Percentiles rank a stretch among this genome's conserved stretches.
phyloP scores from a whole-genome alignment of 2,797 vertebrate genomes.

The Helarctos malayanus region DNA sequence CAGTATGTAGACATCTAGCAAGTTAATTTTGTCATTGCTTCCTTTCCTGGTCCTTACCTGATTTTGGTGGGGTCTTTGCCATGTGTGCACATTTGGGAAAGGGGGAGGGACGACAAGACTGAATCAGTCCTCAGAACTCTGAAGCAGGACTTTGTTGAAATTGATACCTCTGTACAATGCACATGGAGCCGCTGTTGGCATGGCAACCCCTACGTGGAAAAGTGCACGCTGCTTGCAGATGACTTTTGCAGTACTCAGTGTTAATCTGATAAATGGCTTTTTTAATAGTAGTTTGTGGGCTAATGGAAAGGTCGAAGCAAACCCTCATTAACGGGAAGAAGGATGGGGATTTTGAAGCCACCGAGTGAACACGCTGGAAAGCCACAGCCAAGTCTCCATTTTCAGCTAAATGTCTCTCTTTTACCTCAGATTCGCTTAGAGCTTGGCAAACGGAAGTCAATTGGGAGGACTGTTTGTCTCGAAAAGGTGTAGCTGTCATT shows the following conservation, averaged over 20 bases:
- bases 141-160: constrained; percentile 79
- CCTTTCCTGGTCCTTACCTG: constrained; percentile 33
- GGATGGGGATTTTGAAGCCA: constrained; percentile 69
- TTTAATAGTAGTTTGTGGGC: constrained; percentile 86
- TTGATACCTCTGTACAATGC: constrained; percentile 69
- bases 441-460: background rate
- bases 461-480: background rate
- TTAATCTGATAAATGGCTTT: constrained; percentile 86
- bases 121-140: constrained; percentile 48
- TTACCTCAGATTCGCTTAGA: background rate
- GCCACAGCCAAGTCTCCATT: background rate
- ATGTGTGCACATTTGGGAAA: background rate
- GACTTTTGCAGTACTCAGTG: constrained; percentile 82
- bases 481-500: background rate
- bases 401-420: constrained; percentile 11
- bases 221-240: constrained; percentile 78
- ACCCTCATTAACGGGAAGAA: constrained; percentile 71
- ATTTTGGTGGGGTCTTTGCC: constrained; percentile 40
- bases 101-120: background rate
- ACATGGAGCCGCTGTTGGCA: constrained; percentile 85
- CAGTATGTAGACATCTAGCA: background rate
- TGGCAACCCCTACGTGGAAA: constrained; percentile 84
- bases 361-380: background rate
- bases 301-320: constrained; percentile 84
- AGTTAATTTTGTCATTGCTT: constrained; percentile 15